Evolutionary conservation across 2,113 vertebrate genomes (phyloP).

Genomic region (Ornithorhynchus anatinus): DNA sequence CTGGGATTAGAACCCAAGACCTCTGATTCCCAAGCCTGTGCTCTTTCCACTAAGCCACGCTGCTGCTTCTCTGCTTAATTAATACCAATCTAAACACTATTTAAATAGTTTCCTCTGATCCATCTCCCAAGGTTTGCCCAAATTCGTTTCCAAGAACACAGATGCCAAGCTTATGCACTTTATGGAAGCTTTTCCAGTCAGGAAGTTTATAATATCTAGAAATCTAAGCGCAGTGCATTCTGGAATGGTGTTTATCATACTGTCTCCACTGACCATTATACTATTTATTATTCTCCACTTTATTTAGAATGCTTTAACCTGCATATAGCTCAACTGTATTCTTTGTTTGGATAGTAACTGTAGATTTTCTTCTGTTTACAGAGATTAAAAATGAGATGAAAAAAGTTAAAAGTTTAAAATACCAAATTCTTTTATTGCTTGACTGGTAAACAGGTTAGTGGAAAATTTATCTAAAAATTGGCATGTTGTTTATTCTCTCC

Average conservation of each 20-base stretch:
- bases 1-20: no score
- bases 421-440: slow-evolving; percentile 21
- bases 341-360: slow-evolving; percentile 57
- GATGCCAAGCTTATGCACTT: background rate
- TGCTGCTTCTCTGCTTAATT: no score
- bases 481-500: slow-evolving; percentile 24
- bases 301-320: slow-evolving; percentile 47
- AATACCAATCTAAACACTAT: no score
- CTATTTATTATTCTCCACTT: slow-evolving; percentile 54
- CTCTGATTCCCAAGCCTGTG: no score
- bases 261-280: slow-evolving; percentile 26
- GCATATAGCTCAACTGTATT: slow-evolving; percentile 30
- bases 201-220: slow-evolving; percentile 16
- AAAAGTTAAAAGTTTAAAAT: slow-evolving; percentile 30
- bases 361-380: slow-evolving; percentile 47
- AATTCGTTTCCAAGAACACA: slow-evolving; percentile 1
- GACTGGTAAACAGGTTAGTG: slow-evolving; percentile 26
- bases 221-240: background rate
- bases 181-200: background rate
- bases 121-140: no score
- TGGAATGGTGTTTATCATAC: slow-evolving; percentile 48
- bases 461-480: background rate
- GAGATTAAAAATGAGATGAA: slow-evolving; percentile 36
- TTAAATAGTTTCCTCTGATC: no score
- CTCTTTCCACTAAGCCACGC: no score